Conservation (phyloP, 2,888 invertebrate species). For the Cylindroiulus punctatus region DNA sequence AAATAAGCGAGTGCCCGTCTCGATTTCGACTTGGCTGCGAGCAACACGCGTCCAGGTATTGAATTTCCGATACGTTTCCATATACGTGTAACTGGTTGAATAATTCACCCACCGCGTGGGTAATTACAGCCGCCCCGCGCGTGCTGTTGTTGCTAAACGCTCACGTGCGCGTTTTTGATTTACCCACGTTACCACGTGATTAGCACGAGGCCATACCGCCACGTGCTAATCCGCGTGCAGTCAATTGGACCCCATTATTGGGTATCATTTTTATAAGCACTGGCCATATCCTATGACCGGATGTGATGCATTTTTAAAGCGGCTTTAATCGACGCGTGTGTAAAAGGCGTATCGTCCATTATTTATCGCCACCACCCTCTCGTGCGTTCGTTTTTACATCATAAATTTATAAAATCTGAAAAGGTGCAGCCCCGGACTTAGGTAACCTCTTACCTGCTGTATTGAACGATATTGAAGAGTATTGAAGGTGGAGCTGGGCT, state of each 20-base stretch:
- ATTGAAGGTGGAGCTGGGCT: too few species aligned
- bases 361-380: not conserved
- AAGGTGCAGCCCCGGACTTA: not conserved
- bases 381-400: not conserved
- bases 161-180: not conserved
- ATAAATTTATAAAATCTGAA: not conserved
- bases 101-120: not conserved
- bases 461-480: too few species aligned
- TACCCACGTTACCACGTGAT: too few species aligned
- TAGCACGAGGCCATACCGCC: too few species aligned
- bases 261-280: constrained; percentile 1
- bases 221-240: not conserved
- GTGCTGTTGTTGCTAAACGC: not conserved
- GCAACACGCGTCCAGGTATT: not conserved
- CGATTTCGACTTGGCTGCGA: not conserved
- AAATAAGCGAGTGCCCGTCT: not conserved
- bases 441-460: too few species aligned
- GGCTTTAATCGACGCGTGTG: not conserved
- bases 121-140: not conserved
- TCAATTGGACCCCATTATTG: constrained; percentile 8
- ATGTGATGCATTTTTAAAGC: constrained; percentile 30
- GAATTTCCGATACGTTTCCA: not conserved
- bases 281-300: not conserved
- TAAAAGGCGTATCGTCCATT: constrained; percentile 1
- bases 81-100: not conserved